Base-by-base conservation (phyloP, 1,140 invertebrate species). In the Papilio dardanus region DNA sequence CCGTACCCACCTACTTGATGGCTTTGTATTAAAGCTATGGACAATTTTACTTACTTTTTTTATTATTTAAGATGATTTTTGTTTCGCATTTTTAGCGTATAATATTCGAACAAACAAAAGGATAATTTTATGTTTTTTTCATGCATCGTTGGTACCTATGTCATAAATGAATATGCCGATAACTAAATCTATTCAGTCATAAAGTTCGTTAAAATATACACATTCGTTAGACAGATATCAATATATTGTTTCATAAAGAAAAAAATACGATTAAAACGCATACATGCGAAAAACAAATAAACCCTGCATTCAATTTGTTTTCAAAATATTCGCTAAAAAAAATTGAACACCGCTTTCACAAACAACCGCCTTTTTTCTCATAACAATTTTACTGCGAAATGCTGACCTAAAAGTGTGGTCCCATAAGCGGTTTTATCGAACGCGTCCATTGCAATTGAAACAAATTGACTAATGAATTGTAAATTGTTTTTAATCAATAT, bases 1-100 rank as follows among this genome's bases (percentile, higher is more conserved):
- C 81, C 77, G 81, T 66, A 85, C 80, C 79, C 79, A 82, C 76
- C 78, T 86, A 85, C 87, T 90, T 87, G 77, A 88, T 83, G 84
- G 78, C 81, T 77, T 81, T 81, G 83, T 83, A 69, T 74, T 68
- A 76, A 80, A 69, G 35, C 42, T 28, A n/a, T n/a, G 30, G 71
- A 58, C 46, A 37, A 58, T 58, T 58, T 73, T 73, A 30, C 33
- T n/a, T 19, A 31, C 28, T 14, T 58, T 35, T 33, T 73, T 28
- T 62, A 14, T 62, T 50, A 19, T 46, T 1, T 0, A 3, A 12
- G 12, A 7, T 37, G n/a, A n/a, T 37, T 46, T 54, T 54, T 54
- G 14, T 24, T 21, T 50, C 0, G 12, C 21, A 8, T 54, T 54
- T 54, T 54, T 54, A 54, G 19, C 10, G 7, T 24, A 24, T 46